Base-by-base conservation (phyloP, 2,888 invertebrate genomes). In the Drosophila buzzatii region DNA sequence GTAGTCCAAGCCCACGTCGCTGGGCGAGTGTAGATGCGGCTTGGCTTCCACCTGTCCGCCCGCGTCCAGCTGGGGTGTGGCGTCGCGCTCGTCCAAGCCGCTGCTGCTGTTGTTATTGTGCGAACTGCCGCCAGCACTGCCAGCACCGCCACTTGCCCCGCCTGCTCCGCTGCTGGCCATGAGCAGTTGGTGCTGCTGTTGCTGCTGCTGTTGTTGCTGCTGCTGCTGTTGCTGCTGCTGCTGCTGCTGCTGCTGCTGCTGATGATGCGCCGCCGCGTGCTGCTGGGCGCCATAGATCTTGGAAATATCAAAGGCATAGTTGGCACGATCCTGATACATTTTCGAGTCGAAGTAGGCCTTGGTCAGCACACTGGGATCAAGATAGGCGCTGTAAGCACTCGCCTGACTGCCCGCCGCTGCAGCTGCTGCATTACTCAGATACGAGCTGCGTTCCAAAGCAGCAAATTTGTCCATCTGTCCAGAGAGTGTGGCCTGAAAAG, bases 261-360 rank as follows among this genome's bases (percentile, higher is more conserved):
- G 93, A 39, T 92, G 93, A 42, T 92, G 92, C 39, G 90, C 92
- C 10, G 91, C 93, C 20, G 91, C 89, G 56, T 92, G 91, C 70
- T 93, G 92, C 76, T 92, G 92, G 42, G 92, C 92, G 61, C 93
- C 93, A 66, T 93, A 93, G 72, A 93, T 93, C 86, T 93, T 93
- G 39, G 93, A 92, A 65, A 93, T 93, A 70, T 93, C 93, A 60
- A 93, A 93, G 81, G 93, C 93, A 89, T 93, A 93, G 73, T 93
- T 93, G 74, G 93, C 93, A 57, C 93, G 91, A 85, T 93, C 93
- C 80, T 93, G 93, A 76, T 93, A 93, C 92, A 93, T 93, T 85
- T 93, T 93, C 67, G 93, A 93, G 75, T 93, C 93, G 67, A 93
- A 93, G 81, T 93, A 93, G 39, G 93, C 93, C 87, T 93, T 93